phyloP scores from a whole-genome alignment of 2,888 invertebrate genomes.

The Congeria kusceri region DNA sequence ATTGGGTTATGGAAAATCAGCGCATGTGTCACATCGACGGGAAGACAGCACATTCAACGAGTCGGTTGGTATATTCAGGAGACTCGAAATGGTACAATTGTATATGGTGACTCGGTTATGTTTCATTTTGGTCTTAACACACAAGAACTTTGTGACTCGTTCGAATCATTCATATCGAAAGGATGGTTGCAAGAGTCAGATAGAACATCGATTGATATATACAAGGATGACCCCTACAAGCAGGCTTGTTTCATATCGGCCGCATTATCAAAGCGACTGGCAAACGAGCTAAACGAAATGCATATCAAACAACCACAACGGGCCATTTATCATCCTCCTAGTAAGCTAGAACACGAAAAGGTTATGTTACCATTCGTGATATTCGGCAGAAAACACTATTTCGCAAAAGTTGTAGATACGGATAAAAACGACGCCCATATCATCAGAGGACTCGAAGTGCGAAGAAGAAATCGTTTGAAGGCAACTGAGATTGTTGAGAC shows the following conservation, averaged over 20 bases:
- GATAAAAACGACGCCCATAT: neutral
- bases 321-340: constrained; percentile 15
- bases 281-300: constrained; percentile 4
- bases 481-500: constrained; percentile 9
- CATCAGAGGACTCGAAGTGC: constrained; percentile 8
- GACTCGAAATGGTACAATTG: neutral
- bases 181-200: constrained; percentile 12
- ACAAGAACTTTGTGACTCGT: constrained; percentile 1
- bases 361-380: constrained; percentile 21
- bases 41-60: constrained; percentile 18
- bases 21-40: constrained; percentile 9
- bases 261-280: neutral
- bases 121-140: constrained; percentile 7
- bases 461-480: constrained; percentile 5
- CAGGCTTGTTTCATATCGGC: constrained; percentile 12
- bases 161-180: neutral
- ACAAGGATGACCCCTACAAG: constrained; percentile 4
- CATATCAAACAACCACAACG: constrained; percentile 3
- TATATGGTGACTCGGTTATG: constrained; percentile 24
- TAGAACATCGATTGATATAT: neutral
- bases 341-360: constrained; percentile 18
- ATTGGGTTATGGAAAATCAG: constrained; percentile 12
- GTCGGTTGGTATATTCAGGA: neutral
- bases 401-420: constrained; percentile 14
- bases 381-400: constrained; percentile 9